Evolutionary conservation across 1,140 invertebrate genomes (phyloP), one percentile per base, ranked within the genome.

Genomic region (Pogonomyrmex californicus): DNA sequence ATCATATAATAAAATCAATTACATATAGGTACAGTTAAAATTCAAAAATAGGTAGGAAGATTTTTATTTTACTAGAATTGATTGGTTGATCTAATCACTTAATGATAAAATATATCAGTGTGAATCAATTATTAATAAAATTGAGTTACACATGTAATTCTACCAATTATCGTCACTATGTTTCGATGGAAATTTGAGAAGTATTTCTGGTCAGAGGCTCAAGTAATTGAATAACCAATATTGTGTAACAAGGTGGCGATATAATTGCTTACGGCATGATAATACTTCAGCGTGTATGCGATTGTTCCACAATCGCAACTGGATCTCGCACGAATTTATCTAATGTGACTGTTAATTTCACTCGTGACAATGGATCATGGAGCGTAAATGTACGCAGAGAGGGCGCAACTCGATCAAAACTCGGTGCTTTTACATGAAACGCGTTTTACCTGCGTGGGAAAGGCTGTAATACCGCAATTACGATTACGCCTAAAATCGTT

Each of bases 391-490:
- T 47, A 47, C n/a, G 41, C 17, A 6, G 17, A 30, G 9, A 62
- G 14, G n/a, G 6, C 2, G 33, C 33, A n/a, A 71, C n/a, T 30
- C n/a, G 36, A 71, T 71, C 12, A 47, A 73, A 36, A 73, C n/a
- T 33, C 14, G 17, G 1, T 4, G 17, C 33, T 71, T n/a, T 33
- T 17, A 58, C 54, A 23, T n/a, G 12, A 23, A 47, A 73, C 9
- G 30, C 12, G 12, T 73, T 73, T 17, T n/a, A 71, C 12, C 7
- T 12, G 12, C 78, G 12, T 44, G n/a, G 33, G 14, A 73, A 71
- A 36, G 1, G 41, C 54, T 33, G 62, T 83, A 75, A 73, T 75
- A 36, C n/a, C 54, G 54, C 68, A 75, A 83, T 82, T 83, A 83
- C 9, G 79, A 7, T 49, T 44, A 17, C 1, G 62, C 62, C 51